These are phyloP conservation scores for Channa maculata DNA, from an alignment of 2,113 vertebrate genomes.

Conservation along the genomic window DNA sequence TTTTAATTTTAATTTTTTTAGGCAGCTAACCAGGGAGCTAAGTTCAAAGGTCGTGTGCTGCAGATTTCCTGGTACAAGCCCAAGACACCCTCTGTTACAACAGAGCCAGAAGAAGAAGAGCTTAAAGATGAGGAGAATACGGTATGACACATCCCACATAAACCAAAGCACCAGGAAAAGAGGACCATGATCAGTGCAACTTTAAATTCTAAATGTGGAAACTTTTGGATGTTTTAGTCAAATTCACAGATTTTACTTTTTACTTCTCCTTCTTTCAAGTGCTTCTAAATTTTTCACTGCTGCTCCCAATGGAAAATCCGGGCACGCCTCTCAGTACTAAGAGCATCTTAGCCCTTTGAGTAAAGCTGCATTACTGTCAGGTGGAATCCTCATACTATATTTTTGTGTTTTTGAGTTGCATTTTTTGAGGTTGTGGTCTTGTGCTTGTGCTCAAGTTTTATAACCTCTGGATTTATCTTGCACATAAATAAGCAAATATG, in stretches of 20 bases:
- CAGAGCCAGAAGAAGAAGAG: slow-evolving; percentile 94
- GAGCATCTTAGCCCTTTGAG: slow-evolving; percentile 58
- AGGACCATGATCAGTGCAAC: neutral
- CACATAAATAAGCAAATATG: neutral
- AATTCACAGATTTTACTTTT: slow-evolving; percentile 48
- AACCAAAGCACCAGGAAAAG: neutral
- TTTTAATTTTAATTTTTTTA: slow-evolving; percentile 59
- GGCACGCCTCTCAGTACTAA: slow-evolving; percentile 59
- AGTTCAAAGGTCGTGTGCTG: slow-evolving; percentile 95
- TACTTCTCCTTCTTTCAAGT: slow-evolving; percentile 37
- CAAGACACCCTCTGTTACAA: slow-evolving; percentile 91
- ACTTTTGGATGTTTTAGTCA: slow-evolving; percentile 42
- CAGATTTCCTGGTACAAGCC: slow-evolving; percentile 98
- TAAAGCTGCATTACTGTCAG: slow-evolving; percentile 59
- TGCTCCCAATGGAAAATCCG: slow-evolving; percentile 52
- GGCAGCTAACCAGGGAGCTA: slow-evolving; percentile 97
- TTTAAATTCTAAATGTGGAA: slow-evolving; percentile 3
- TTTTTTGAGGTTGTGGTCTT: neutral
- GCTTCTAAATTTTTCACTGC: slow-evolving; percentile 65
- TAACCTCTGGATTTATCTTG: neutral
- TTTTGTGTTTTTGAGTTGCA: slow-evolving; percentile 14
- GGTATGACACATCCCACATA: slow-evolving; percentile 42
- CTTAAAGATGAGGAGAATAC: slow-evolving; percentile 91
- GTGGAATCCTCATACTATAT: slow-evolving; percentile 51
- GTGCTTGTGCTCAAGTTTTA: slow-evolving; percentile 1